These are phyloP conservation scores for Cepaea hortensis DNA, from an alignment of 2,888 invertebrate genomes.

Conservation along the genomic window DNA sequence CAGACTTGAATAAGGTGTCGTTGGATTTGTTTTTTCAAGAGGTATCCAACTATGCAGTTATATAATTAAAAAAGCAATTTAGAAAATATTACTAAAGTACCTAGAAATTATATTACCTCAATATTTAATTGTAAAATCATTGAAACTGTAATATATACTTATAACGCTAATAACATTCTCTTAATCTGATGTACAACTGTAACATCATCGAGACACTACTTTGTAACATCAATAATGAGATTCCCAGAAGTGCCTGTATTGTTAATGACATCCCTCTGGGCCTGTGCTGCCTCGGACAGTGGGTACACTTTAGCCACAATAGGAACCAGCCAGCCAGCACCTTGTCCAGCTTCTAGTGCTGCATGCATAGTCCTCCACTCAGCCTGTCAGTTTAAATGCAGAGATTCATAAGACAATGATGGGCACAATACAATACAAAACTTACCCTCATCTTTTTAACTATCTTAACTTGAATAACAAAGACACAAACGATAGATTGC, in stretches of 20 bases:
- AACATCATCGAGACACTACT: background rate
- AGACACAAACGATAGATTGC: too few relatives aligned
- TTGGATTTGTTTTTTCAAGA: too few relatives aligned
- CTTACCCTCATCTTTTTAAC: background rate
- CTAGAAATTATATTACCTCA: too few relatives aligned
- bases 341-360: conserved; percentile 75
- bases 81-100: too few relatives aligned
- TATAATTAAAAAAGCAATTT: too few relatives aligned
- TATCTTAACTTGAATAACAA: too few relatives aligned
- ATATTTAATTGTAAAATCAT: too few relatives aligned
- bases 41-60: too few relatives aligned
- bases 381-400: conserved; percentile 64
- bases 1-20: too few relatives aligned
- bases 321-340: conserved; percentile 76
- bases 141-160: too few relatives aligned
- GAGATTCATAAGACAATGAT: background rate
- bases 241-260: conserved; percentile 69
- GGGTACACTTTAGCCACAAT: conserved; percentile 76
- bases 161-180: too few relatives aligned
- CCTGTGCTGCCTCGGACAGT: conserved; percentile 74
- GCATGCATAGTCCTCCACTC: conserved; percentile 75
- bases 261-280: conserved; percentile 77
- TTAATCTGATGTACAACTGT: too few relatives aligned
- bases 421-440: background rate
- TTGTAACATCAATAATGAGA: conserved; percentile 57